These are phyloP conservation scores for Vanacampus margaritifer DNA, from an alignment of 2,113 vertebrate genomes.

Conservation along the genomic window DNA sequence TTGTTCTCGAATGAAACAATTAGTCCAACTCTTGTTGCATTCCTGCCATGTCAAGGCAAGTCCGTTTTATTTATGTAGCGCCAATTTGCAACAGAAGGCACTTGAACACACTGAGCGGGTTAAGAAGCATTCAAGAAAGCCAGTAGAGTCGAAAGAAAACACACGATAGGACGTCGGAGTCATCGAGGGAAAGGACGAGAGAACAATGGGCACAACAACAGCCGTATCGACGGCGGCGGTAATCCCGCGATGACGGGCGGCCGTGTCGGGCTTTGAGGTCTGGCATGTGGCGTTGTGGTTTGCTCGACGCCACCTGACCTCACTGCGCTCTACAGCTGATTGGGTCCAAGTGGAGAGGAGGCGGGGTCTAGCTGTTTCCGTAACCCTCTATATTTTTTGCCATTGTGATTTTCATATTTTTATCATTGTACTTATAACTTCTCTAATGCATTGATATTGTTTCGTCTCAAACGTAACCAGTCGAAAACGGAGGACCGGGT, in stretches of 20 bases:
- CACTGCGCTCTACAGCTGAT: constrained; percentile 36
- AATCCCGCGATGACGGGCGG: background rate
- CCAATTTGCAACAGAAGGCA: background rate
- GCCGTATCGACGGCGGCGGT: background rate
- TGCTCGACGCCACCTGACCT: constrained; percentile 49
- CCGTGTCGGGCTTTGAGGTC: constrained; percentile 26
- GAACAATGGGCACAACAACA: constrained; percentile 1
- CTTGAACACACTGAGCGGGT: background rate
- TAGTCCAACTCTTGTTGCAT: constrained; percentile 12
- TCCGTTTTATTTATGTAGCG: background rate
- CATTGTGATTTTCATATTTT: constrained; percentile 20
- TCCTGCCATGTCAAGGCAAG: constrained; percentile 5
- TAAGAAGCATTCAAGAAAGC: background rate
- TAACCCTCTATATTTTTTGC: constrained; percentile 12
- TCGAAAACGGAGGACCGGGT: no score
- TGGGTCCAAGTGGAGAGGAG: constrained; percentile 42
- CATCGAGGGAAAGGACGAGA: background rate
- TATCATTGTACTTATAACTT: no score
- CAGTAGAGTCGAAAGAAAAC: background rate
- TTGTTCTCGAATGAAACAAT: constrained; percentile 39
- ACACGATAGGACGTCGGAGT: background rate
- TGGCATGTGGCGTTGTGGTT: constrained; percentile 54
- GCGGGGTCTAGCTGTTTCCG: constrained; percentile 60
- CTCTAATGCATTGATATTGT: no score
- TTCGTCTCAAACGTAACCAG: no score